phyloP scores from a whole-genome alignment of 2,113 vertebrate species.

The Romanogobio albipinnatus region DNA sequence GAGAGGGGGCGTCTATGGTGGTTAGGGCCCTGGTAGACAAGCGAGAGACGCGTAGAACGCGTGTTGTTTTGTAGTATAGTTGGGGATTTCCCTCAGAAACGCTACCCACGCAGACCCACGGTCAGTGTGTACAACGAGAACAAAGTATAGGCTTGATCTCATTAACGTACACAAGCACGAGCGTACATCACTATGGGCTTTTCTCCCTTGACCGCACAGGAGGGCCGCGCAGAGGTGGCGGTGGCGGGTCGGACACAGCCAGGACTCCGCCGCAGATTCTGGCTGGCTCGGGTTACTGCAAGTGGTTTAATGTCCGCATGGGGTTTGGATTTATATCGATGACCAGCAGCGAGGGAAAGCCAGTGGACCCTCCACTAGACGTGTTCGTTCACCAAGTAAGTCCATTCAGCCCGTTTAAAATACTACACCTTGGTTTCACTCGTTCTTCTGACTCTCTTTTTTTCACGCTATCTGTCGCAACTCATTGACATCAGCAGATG shows the following conservation, averaged over 20 bases:
- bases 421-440: neutral
- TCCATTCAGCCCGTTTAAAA: conserved; percentile 24
- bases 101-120: neutral
- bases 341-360: conserved; percentile 90
- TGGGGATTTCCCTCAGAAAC: conserved; percentile 27
- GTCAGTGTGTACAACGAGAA: neutral
- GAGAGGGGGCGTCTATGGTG: neutral
- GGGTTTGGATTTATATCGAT: conserved; percentile 99
- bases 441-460: conserved; percentile 27
- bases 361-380: conserved; percentile 91
- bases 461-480: neutral
- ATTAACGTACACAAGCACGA: neutral
- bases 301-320: conserved; percentile 99
- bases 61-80: conserved; percentile 8
- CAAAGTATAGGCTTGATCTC: conserved; percentile 8
- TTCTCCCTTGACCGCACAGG: conserved; percentile 74
- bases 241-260: conserved; percentile 87
- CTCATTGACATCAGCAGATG: conserved; percentile 39
- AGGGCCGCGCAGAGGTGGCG: conserved; percentile 92
- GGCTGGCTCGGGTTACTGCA: conserved; percentile 94
- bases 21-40: neutral
- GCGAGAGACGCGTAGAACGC: neutral
- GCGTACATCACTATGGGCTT: conserved; percentile 8
- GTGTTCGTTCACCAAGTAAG: conserved; percentile 99
- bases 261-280: conserved; percentile 86